Percentiles rank a stretch among this genome's conserved stretches.
Conservation (phyloP, 2,888 invertebrate genomes). For the Urechis unicinctus region DNA sequence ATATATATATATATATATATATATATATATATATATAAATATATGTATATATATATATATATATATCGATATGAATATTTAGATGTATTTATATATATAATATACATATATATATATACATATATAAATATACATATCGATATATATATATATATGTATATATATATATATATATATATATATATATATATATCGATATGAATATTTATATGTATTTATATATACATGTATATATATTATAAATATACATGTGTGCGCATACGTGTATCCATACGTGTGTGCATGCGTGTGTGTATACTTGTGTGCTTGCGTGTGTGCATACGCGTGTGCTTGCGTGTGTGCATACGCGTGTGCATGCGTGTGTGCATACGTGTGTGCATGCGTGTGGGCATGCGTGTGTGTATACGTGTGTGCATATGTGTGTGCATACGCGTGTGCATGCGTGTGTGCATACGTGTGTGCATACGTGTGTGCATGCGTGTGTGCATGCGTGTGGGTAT, state of each 20-base stretch:
- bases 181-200: too few species aligned
- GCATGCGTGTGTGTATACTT: constrained; percentile 1
- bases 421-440: too few species aligned
- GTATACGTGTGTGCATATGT: too few species aligned
- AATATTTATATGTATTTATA: constrained; percentile 5
- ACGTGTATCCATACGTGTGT: constrained; percentile 3
- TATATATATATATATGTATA: too few species aligned
- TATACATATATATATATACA: background rate
- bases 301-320: background rate
- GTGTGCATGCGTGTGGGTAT: too few species aligned
- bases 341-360: background rate
- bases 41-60: constrained; percentile 3
- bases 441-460: too few species aligned
- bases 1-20: background rate
- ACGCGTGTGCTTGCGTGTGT: background rate
- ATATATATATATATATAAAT: constrained; percentile 2
- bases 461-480: too few species aligned
- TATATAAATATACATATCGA: too few species aligned
- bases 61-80: too few species aligned
- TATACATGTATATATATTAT: constrained; percentile 7
- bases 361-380: too few species aligned
- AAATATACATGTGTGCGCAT: too few species aligned
- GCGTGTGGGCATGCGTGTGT: too few species aligned
- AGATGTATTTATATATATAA: background rate
- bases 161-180: constrained; percentile 3